Conservation (phyloP, 2,888 invertebrate genomes). For the Tinea trinotella region DNA sequence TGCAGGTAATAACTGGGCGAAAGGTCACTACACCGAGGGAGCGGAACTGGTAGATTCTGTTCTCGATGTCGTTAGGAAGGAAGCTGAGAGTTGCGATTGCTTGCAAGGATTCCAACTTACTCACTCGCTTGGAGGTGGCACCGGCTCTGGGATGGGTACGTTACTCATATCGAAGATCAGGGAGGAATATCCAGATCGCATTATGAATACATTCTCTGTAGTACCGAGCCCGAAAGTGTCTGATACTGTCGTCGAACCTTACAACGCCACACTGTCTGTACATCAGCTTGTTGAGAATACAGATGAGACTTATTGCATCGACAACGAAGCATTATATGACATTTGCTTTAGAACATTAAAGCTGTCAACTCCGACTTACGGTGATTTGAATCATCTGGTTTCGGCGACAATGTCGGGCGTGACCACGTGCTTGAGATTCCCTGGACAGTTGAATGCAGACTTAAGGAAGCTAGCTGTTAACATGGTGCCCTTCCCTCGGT, state of each 20-base stretch:
- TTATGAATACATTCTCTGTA: conserved; percentile 85
- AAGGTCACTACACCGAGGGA: conserved; percentile 93
- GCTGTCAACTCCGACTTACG: conserved; percentile 82
- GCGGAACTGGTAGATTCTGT: conserved; percentile 87
- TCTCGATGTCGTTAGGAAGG: conserved; percentile 84
- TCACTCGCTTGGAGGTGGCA: conserved; percentile 76
- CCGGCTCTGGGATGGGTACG: conserved; percentile 69
- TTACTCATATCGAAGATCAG: conserved; percentile 87
- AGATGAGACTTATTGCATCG: conserved; percentile 78
- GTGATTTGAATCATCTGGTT: conserved; percentile 86
- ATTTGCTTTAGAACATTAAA: conserved; percentile 86
- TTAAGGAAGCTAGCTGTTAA: conserved; percentile 59
- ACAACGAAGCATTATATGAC: conserved; percentile 80
- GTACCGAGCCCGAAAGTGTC: conserved; percentile 89
- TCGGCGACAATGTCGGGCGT: conserved; percentile 89
- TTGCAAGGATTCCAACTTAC: conserved; percentile 88
- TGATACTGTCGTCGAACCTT: conserved; percentile 74
- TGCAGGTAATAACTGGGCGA: conserved; percentile 68
- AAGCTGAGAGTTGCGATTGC: conserved; percentile 93
- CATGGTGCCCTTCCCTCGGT: conserved; percentile 76
- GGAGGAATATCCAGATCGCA: conserved; percentile 91
- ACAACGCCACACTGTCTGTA: conserved; percentile 88
- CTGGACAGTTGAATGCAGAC: conserved; percentile 63
- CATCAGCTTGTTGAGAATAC: conserved; percentile 87
- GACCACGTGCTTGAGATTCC: conserved; percentile 82